Conservation (phyloP, 2,888 invertebrate species). For the Mellilla xanthometata region DNA sequence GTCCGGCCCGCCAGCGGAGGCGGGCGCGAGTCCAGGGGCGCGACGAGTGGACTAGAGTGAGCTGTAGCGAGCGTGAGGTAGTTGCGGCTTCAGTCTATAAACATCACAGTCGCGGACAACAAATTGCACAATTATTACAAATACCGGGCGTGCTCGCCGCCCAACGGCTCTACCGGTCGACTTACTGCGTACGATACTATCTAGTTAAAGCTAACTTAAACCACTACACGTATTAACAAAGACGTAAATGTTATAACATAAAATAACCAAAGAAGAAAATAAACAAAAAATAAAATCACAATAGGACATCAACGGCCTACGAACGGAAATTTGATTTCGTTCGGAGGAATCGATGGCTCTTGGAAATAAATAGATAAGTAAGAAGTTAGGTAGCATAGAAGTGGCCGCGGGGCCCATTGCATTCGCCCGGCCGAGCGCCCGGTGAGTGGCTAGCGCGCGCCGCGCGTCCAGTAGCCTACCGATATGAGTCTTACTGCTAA, state of each 20-base stretch:
- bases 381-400: slow-evolving; percentile 74
- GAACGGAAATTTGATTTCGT: slow-evolving; percentile 81
- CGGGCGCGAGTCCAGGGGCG: slow-evolving; percentile 32
- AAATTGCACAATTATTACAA: slow-evolving; percentile 70
- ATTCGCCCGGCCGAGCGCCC: slow-evolving; percentile 81
- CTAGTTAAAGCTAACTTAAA: slow-evolving; percentile 78
- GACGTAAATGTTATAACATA: slow-evolving; percentile 76
- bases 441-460: slow-evolving; percentile 78
- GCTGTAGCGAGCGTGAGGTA: slow-evolving; percentile 78
- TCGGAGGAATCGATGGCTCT: slow-evolving; percentile 50
- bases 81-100: slow-evolving; percentile 85
- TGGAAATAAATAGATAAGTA: slow-evolving; percentile 78
- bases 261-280: slow-evolving; percentile 68
- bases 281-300: slow-evolving; percentile 79
- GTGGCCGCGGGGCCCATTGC: slow-evolving; percentile 82
- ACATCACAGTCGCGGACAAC: slow-evolving; percentile 86
- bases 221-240: slow-evolving; percentile 70
- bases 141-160: slow-evolving; percentile 64
- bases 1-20: too few relatives aligned
- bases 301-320: slow-evolving; percentile 56
- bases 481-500: slow-evolving; percentile 74
- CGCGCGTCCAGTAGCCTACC: slow-evolving; percentile 76
- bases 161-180: slow-evolving; percentile 63
- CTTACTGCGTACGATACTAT: slow-evolving; percentile 58
- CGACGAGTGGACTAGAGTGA: slow-evolving; percentile 76